Evolutionary conservation across 1,140 invertebrate genomes (phyloP), one percentile per base, ranked within the genome.

Genomic region (Papilio polytes): DNA sequence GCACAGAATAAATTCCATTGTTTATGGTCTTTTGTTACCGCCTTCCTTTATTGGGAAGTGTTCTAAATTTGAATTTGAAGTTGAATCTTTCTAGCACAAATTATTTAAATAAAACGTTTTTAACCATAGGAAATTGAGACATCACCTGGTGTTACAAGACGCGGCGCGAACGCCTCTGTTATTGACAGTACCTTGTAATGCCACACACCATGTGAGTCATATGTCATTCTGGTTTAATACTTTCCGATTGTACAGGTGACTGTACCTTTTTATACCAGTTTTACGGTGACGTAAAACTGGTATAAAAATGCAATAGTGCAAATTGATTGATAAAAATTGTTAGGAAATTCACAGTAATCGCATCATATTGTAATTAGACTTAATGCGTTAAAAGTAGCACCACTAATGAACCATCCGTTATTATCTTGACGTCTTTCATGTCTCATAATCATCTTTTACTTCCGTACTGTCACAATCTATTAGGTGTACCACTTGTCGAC

Each of bases 131-230:
- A 59, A 59, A 63, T 63, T 63, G 22, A 63, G 59, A 26, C 59
- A 63, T n/a, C 59, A 26, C 59, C 9, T 26, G 22, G 59, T 13
- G 59, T 59, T 20, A 26, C 26, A 10, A 12, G 26, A 22, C 9
- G 56, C n/a, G 7, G 18, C 22, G 59, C 20, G 10, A 63, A 63
- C 59, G 12, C 59, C 26, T 63, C 59, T 63, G 59, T 63, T 63
- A 22, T 63, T 63, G 59, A 63, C 59, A 12, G 22, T 63, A 63
- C 59, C 59, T 63, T 63, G 59, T 63, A 15, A 63, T 63, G 59
- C 9, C 22, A 56, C 22, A 63, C 22, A 63, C 26, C 20, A 22
- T 26, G n/a, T 59, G 59, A 63, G 59, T 63, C 59, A 63, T 20
- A 9, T 22, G 56, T 63, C 56, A 63, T 26, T 63, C 22, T 63